These are phyloP conservation scores for Caenorhabditis parvicauda DNA, from an alignment of 2,888 invertebrate genomes.

Conservation along the genomic window DNA sequence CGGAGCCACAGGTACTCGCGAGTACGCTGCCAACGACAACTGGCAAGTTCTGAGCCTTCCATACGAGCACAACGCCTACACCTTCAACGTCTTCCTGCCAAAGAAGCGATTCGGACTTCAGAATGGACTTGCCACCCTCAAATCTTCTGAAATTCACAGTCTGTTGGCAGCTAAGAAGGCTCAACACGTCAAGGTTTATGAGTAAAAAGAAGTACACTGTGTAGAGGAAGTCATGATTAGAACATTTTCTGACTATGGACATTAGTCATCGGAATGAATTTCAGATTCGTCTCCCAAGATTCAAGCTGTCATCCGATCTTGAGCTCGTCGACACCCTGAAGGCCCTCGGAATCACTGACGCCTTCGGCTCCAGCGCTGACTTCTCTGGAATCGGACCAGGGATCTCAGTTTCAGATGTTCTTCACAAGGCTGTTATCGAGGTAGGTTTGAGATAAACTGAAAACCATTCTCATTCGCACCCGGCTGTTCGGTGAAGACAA, in stretches of 20 bases:
- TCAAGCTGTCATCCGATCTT: constrained; percentile 46
- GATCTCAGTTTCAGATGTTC: constrained; percentile 44
- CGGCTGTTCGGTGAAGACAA: too few species aligned
- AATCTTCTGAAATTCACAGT: too few species aligned
- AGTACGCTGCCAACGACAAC: constrained; percentile 51
- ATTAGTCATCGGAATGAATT: too few species aligned
- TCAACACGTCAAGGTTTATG: too few species aligned
- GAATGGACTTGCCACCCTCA: too few species aligned
- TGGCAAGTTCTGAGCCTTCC: constrained; percentile 33
- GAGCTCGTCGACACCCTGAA: constrained; percentile 30
- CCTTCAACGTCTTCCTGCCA: constrained; percentile 46
- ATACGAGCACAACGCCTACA: constrained; percentile 38
- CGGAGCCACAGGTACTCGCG: constrained; percentile 70
- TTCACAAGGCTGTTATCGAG: constrained; percentile 55
- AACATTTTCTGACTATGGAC: too few species aligned
- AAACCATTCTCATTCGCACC: too few species aligned
- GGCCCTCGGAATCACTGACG: constrained; percentile 37
- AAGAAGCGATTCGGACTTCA: constrained; percentile 44
- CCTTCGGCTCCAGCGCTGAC: constrained; percentile 41
- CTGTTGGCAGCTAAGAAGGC: too few species aligned
- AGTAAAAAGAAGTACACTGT: too few species aligned
- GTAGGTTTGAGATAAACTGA: too few species aligned
- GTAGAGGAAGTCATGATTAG: too few species aligned
- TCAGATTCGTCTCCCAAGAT: constrained; percentile 43
- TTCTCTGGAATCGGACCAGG: constrained; percentile 32